Evolutionary conservation across 2,797 vertebrate species (phyloP), one percentile per base, ranked within the genome.

Genomic region (Lepilemur septentrionalis): DNA sequence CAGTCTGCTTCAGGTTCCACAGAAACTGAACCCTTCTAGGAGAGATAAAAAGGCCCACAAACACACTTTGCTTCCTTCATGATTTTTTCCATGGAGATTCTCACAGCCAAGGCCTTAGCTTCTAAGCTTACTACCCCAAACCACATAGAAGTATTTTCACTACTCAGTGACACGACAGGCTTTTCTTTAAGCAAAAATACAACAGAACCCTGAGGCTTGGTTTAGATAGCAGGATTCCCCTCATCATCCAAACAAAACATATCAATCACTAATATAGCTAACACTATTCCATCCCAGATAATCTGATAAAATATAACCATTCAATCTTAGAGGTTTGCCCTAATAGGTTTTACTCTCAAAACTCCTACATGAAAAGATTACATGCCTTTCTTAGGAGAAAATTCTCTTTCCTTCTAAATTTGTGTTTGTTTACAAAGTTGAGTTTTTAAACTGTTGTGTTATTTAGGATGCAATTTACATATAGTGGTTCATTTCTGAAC

Each of bases 401-500:
- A 48, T 38, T 17, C 25, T 69, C 75, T 88, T 41, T 70, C 48
- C 30, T 25, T 85, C 59, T 76, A 69, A 73, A 92, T 86, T 89
- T 67, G 20, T 52, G 9, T 41, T 75, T 67, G 6, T 89, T 93
- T 57, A 75, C 38, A 63, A 57, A 17, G 17, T 46, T 85, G 41
- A 46, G 4, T 61, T 94, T 91, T 80, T 88, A 4, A 86, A 69
- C 11, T 69, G 14, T n/a, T 55, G n/a, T 46, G 59, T 63, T 50
- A 55, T 63, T 70, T 92, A 61, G 69, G 75, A 32, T 95, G 0
- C 35, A 76, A 59, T 75, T 84, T 85, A 69, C 48, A 73, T 23
- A 84, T 3, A 80, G 15, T 84, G 48, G 43, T 25, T 93, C 69
- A 91, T 73, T 84, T 93, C 87, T 72, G 17, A 96, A 91, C 38